A percentile compares a stretch with the other conserved stretches of the same genome.
Conservation (phyloP, 2,113 vertebrate species). For the Oryzias celebensis region DNA sequence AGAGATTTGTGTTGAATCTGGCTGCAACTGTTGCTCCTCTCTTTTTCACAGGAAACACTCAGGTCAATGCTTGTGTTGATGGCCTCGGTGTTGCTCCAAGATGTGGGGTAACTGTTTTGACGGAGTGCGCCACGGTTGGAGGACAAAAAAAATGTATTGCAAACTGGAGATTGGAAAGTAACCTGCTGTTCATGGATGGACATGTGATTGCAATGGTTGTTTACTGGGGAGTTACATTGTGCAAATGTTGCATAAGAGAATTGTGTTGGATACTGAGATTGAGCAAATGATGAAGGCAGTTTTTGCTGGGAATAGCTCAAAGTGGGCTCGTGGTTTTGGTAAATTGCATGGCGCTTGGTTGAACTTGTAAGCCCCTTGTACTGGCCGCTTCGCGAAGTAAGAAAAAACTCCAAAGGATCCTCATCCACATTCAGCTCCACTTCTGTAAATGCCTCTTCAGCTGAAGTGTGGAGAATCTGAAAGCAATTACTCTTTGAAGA, state of each 20-base stretch:
- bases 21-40: conserved; percentile 32
- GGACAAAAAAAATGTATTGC: conserved; percentile 28
- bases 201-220: conserved; percentile 32
- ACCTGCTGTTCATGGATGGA: conserved; percentile 28
- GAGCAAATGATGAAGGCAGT: conserved; percentile 18
- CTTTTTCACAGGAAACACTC: conserved; percentile 32
- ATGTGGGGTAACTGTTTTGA: conserved; percentile 45
- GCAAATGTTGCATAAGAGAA: conserved; percentile 23
- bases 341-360: conserved; percentile 60
- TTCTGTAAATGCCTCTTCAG: conserved; percentile 80
- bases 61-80: conserved; percentile 36
- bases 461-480: conserved; percentile 65
- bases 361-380: conserved; percentile 53
- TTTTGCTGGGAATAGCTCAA: conserved; percentile 35
- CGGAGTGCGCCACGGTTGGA: conserved; percentile 22
- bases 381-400: conserved; percentile 38
- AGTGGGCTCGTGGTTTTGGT: conserved; percentile 60
- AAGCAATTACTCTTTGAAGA: conserved; percentile 55
- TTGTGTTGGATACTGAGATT: conserved; percentile 27
- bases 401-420: conserved; percentile 72
- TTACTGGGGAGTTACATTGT: conserved; percentile 29
- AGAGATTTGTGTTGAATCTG: conserved; percentile 28
- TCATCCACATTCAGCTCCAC: conserved; percentile 81
- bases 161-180: conserved; percentile 34
- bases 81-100: conserved; percentile 25